Percentiles rank a stretch among this genome's conserved stretches.
Conservation (phyloP, 1,140 invertebrate genomes). For the Rhynchophorus ferrugineus region DNA sequence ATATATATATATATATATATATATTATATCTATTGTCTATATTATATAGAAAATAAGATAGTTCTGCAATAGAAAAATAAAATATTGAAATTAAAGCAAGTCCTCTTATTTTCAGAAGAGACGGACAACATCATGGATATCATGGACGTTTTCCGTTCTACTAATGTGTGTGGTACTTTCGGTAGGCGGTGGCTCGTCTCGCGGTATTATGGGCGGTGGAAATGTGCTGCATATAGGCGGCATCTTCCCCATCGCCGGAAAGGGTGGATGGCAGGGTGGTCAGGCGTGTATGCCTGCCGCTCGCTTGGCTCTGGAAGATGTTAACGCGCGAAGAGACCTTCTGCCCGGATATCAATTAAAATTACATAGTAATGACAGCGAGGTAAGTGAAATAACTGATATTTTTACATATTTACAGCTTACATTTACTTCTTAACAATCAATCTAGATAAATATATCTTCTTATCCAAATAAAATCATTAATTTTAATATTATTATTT, state of each 20-base stretch:
- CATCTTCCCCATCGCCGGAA: conserved; percentile 92
- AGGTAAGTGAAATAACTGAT: conserved; percentile 62
- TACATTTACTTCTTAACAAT: too few relatives aligned
- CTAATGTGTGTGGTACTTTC: conserved; percentile 20
- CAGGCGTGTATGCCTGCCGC: conserved; percentile 94
- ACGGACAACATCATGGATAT: conserved; percentile 35
- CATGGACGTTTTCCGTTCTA: conserved; percentile 30
- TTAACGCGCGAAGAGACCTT: conserved; percentile 83
- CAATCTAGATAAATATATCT: too few relatives aligned
- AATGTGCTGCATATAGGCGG: conserved; percentile 92
- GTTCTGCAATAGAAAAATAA: too few relatives aligned
- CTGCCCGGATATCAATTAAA: conserved; percentile 86
- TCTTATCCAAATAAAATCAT: too few relatives aligned
- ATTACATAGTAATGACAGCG: conserved; percentile 94
- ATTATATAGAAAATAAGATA: too few relatives aligned
- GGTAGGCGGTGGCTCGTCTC: conserved; percentile 19
- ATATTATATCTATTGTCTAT: too few relatives aligned
- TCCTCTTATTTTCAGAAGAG: conserved; percentile 36
- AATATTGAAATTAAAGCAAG: too few relatives aligned
- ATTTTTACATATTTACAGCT: too few relatives aligned
- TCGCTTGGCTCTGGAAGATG: conserved; percentile 89
- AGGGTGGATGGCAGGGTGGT: conserved; percentile 92
- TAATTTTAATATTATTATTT: too few relatives aligned
- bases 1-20: too few relatives aligned
- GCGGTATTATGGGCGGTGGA: conserved; percentile 42